phyloP scores from a whole-genome alignment of 2,797 vertebrate species.

The Pagetopsis macropterus region DNA sequence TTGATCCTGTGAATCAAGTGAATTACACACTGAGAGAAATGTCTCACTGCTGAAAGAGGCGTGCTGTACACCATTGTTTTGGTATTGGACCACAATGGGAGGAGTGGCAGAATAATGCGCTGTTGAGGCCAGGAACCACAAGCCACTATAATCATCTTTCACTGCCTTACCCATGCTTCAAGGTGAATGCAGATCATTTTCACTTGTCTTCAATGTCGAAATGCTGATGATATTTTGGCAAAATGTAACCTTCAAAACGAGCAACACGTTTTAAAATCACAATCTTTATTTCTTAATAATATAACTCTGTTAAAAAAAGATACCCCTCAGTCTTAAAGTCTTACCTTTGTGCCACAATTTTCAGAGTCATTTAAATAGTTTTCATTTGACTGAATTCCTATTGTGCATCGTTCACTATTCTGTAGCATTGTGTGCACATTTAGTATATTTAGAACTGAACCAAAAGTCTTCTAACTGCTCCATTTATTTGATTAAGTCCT shows the following conservation, averaged over 20 bases:
- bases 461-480: neutral
- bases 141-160: slow-evolving; percentile 8
- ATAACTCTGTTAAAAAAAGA: too few species aligned
- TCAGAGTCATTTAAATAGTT: too few species aligned
- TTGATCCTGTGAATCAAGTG: slow-evolving; percentile 5
- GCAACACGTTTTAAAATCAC: too few species aligned
- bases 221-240: neutral
- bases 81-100: slow-evolving; percentile 23
- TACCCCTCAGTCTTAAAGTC: too few species aligned
- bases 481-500: neutral
- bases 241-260: too few species aligned
- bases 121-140: neutral
- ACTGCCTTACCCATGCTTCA: neutral
- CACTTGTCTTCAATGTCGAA: neutral
- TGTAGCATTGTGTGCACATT: neutral
- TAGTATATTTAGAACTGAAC: neutral
- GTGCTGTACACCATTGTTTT: slow-evolving; percentile 40
- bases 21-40: slow-evolving; percentile 5
- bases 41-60: neutral
- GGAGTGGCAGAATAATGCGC: slow-evolving; percentile 6
- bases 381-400: too few species aligned
- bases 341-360: too few species aligned
- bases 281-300: too few species aligned
- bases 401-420: too few species aligned
- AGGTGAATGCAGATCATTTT: slow-evolving; percentile 2